phyloP scores from a whole-genome alignment of 53 echinoderm and acorn worm genomes.

The Paracentrotus lividus region DNA sequence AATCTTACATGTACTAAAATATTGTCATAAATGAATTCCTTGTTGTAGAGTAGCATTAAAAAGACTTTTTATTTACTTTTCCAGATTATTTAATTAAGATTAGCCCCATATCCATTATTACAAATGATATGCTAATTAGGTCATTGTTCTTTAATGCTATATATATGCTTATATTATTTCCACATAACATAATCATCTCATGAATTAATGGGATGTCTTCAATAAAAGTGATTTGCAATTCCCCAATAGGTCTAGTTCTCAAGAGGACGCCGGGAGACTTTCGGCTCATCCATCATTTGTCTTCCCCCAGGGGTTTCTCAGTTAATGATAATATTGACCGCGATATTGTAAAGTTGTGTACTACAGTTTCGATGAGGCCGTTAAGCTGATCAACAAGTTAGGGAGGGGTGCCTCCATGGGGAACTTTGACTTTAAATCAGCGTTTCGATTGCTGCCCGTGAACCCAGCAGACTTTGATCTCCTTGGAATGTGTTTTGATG shows the following conservation, averaged over 20 bases:
- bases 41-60: too few relatives aligned
- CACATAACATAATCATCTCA: too few relatives aligned
- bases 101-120: too few relatives aligned
- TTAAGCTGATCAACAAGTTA: not conserved
- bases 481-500: not conserved
- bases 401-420: not conserved
- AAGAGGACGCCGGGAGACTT: not conserved
- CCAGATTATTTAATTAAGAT: too few relatives aligned
- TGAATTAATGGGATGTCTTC: too few relatives aligned
- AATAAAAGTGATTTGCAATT: too few relatives aligned
- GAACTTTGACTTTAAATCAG: not conserved
- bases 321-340: not conserved
- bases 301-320: not conserved
- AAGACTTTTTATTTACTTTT: too few relatives aligned
- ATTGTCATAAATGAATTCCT: too few relatives aligned
- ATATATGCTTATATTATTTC: too few relatives aligned
- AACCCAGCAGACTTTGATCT: not conserved
- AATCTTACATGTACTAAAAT: too few relatives aligned
- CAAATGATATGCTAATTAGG: too few relatives aligned
- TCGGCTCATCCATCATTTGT: not conserved
- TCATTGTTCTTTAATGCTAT: too few relatives aligned
- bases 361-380: not conserved
- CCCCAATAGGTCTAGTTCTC: not conserved
- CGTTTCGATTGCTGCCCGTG: constrained; percentile 6
- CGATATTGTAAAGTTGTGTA: not conserved